A percentile compares a stretch with the other conserved stretches of the same genome.
phyloP scores from a whole-genome alignment of 2,113 vertebrate species.

The Pteruthius melanotis region DNA sequence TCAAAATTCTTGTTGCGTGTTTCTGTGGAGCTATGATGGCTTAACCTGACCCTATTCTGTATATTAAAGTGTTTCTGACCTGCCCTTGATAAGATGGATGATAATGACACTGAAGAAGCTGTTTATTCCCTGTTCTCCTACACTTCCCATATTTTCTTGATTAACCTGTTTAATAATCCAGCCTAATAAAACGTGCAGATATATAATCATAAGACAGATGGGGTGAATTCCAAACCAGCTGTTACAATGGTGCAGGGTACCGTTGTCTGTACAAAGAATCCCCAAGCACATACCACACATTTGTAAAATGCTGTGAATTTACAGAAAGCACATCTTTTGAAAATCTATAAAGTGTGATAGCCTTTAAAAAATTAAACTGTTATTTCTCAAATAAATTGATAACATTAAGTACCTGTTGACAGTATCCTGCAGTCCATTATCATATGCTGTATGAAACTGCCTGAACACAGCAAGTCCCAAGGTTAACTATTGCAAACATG shows the following conservation, averaged over 20 bases:
- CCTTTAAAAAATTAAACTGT: not conserved
- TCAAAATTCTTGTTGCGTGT: not conserved
- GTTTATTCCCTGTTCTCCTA: not conserved
- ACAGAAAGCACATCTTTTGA: not conserved
- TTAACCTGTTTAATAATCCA: constrained; percentile 31
- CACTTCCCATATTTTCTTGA: not conserved
- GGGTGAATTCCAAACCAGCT: constrained; percentile 1
- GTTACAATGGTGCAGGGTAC: not conserved
- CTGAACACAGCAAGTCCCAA: not conserved
- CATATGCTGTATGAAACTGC: not conserved
- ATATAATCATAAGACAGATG: not conserved
- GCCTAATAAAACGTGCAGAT: not conserved
- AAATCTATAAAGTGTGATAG: not conserved
- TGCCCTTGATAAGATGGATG: not conserved
- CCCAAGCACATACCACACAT: not conserved
- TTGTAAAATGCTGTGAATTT: not conserved
- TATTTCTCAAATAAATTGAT: not conserved
- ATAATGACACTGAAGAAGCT: not conserved
- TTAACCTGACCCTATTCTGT: not conserved
- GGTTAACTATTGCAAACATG: not conserved
- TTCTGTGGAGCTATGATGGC: not conserved
- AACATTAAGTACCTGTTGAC: not conserved
- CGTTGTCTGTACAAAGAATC: not conserved
- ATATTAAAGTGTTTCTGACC: not conserved
- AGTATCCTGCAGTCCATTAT: not conserved